A percentile compares a stretch with the other conserved stretches of the same genome.
Conservation (phyloP, 2,888 invertebrate species). For the Cinara cedri region DNA sequence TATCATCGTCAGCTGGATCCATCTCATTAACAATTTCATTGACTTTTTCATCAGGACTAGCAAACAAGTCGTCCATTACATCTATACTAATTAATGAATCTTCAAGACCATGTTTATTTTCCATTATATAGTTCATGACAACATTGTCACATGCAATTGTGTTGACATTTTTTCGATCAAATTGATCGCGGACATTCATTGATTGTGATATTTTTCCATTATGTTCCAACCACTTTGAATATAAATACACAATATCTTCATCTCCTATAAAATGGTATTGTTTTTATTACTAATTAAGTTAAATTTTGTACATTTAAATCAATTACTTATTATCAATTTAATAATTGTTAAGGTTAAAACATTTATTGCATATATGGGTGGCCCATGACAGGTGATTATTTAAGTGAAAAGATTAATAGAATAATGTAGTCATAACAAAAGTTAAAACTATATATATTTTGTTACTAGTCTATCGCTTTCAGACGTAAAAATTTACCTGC, state of each 20-base stretch:
- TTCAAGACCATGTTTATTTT: slow-evolving; percentile 43
- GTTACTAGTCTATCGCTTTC: too few species aligned
- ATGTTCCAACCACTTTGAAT: slow-evolving; percentile 52
- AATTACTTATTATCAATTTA: too few species aligned
- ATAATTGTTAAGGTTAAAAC: too few species aligned
- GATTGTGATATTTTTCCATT: slow-evolving; percentile 41
- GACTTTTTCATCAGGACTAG: slow-evolving; percentile 16
- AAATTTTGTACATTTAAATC: neutral
- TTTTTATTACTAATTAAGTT: neutral
- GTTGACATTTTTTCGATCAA: slow-evolving; percentile 20
- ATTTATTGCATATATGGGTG: too few species aligned
- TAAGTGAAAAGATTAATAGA: too few species aligned
- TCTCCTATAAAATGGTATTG: slow-evolving; percentile 31
- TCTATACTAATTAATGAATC: slow-evolving; percentile 3
- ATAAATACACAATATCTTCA: slow-evolving; percentile 48
- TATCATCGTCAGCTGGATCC: slow-evolving; percentile 48
- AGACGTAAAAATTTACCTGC: slow-evolving; percentile 5
- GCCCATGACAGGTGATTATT: too few species aligned
- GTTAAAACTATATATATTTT: too few species aligned
- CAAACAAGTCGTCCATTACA: slow-evolving; percentile 45
- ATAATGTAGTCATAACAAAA: too few species aligned
- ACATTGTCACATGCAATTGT: slow-evolving; percentile 28
- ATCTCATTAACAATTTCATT: slow-evolving; percentile 30
- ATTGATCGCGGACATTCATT: slow-evolving; percentile 29
- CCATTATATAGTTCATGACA: slow-evolving; percentile 26